Conservation (phyloP, 1,140 invertebrate species). For the Mesaphorura yosii region DNA sequence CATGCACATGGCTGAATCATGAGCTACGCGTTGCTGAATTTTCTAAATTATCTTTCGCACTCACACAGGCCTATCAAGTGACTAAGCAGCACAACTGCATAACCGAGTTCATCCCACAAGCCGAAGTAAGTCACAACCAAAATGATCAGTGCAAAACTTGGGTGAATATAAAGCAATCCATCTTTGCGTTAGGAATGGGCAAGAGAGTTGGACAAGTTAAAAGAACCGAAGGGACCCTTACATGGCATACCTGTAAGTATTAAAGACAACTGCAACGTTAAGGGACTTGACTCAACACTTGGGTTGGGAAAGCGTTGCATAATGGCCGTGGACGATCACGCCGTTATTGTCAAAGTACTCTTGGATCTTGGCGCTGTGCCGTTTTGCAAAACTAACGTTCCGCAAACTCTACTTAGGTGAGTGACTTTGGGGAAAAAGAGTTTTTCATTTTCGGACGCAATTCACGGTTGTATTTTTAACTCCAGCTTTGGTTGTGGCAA, state of each 20-base stretch:
- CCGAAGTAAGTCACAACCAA: slow-evolving; percentile 13
- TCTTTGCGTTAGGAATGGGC: slow-evolving; percentile 33
- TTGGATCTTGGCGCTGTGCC: slow-evolving; percentile 37
- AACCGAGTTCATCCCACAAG: slow-evolving; percentile 27
- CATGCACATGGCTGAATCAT: no score
- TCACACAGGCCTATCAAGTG: slow-evolving; percentile 5
- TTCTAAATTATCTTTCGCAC: not conserved
- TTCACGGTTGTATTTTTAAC: not conserved
- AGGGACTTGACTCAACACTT: slow-evolving; percentile 37
- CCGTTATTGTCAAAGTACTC: slow-evolving; percentile 34
- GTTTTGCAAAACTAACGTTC: slow-evolving; percentile 41
- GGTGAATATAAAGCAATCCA: not conserved
- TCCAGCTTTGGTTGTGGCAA: slow-evolving; percentile 30
- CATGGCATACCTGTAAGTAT: slow-evolving; percentile 37
- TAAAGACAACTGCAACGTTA: slow-evolving; percentile 35
- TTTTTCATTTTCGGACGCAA: not conserved
- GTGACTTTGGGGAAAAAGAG: not conserved
- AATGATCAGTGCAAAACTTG: not conserved
- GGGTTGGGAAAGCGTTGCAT: slow-evolving; percentile 33
- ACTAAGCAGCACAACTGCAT: slow-evolving; percentile 15
- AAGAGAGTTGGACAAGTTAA: slow-evolving; percentile 32
- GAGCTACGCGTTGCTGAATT: not conserved
- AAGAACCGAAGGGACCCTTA: slow-evolving; percentile 31
- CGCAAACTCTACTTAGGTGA: slow-evolving; percentile 34
- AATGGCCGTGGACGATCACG: slow-evolving; percentile 33